Conservation (phyloP, 2,888 invertebrate genomes). For the Nomada ferruginata region DNA sequence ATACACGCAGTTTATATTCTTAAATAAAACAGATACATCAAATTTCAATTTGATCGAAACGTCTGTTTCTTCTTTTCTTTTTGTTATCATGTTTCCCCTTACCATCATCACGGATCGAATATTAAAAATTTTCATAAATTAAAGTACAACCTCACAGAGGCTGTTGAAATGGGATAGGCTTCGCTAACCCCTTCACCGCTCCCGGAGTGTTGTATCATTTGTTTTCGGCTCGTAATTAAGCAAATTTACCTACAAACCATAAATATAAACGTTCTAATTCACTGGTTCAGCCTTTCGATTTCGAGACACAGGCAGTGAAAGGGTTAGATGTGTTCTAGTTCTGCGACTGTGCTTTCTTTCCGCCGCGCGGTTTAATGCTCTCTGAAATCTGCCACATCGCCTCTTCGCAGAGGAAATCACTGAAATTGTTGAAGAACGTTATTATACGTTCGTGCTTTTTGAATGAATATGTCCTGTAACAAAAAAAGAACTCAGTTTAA, state of each 20-base stretch:
- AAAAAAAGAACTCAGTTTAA: conserved; percentile 27
- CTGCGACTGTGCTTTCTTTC: conserved; percentile 85
- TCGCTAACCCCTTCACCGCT: conserved; percentile 73
- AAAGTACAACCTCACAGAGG: conserved; percentile 77
- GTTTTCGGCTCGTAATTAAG: conserved; percentile 42
- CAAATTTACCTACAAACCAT: conserved; percentile 55
- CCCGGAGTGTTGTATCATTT: conserved; percentile 54
- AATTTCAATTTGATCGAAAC: conserved; percentile 50
- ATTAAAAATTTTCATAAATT: conserved; percentile 61
- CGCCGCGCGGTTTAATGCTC: conserved; percentile 95
- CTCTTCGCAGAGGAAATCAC: conserved; percentile 97
- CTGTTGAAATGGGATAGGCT: conserved; percentile 66
- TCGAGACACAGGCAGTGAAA: conserved; percentile 75
- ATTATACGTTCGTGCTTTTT: conserved; percentile 97
- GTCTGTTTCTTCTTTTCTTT: conserved; percentile 11
- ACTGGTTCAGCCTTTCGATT: conserved; percentile 68
- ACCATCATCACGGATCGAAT: conserved; percentile 36
- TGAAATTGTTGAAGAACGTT: conserved; percentile 98
- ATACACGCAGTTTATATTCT: conserved; percentile 46
- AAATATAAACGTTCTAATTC: conserved; percentile 64
- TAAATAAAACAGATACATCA: conserved; percentile 52
- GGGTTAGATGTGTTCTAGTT: conserved; percentile 77
- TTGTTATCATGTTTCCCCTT: not conserved
- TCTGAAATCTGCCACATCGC: conserved; percentile 99
- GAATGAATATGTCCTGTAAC: conserved; percentile 94